Evolutionary conservation across 1,140 invertebrate genomes (phyloP), one percentile per base, ranked within the genome.

Genomic region (Sinonovacula constricta): DNA sequence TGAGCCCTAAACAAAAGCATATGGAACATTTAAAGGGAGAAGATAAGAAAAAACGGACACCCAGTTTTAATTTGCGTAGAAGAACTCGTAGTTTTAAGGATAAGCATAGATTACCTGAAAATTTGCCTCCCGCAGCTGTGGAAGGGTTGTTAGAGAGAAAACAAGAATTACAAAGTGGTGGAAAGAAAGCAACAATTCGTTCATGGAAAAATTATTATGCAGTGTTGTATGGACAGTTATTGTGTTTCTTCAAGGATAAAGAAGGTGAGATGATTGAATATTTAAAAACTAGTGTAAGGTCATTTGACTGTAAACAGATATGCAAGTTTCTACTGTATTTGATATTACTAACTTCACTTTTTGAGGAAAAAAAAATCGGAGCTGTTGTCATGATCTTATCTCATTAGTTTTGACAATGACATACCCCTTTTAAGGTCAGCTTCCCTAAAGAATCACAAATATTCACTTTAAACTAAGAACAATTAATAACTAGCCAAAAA

Each of bases 211-310:
- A 94, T 60, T 97, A 96, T 91, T 98, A 99, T 89, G 97, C 96
- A 3, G 97, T 99, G 33, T 92, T 99, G 0, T 99, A 97, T 88
- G 98, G 98, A 0, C 98, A 99, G 89, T 90, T 99, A 74, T 91
- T 99, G 28, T 99, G 97, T 92, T 99, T 99, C 94, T 99, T 99
- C 92, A 97, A 98, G 88, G 98, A 98, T 88, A 95, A 96, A 85
- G 94, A 95, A 78, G 97, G 98, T 92, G 83, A 39, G 81, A 33
- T 75, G 22, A n/a, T n/a, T n/a, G n/a, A n/a, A n/a, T n/a, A n/a
- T n/a, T n/a, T n/a, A n/a, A n/a, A n/a, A n/a, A n/a, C n/a, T n/a
- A n/a, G n/a, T n/a, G n/a, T n/a, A n/a, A n/a, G n/a, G n/a, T n/a
- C n/a, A n/a, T n/a, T n/a, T n/a, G n/a, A n/a, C n/a, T n/a, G n/a